These are phyloP conservation scores for Apocrypta bakeri DNA, from an alignment of 1,140 invertebrate species.

Conservation along the genomic window DNA sequence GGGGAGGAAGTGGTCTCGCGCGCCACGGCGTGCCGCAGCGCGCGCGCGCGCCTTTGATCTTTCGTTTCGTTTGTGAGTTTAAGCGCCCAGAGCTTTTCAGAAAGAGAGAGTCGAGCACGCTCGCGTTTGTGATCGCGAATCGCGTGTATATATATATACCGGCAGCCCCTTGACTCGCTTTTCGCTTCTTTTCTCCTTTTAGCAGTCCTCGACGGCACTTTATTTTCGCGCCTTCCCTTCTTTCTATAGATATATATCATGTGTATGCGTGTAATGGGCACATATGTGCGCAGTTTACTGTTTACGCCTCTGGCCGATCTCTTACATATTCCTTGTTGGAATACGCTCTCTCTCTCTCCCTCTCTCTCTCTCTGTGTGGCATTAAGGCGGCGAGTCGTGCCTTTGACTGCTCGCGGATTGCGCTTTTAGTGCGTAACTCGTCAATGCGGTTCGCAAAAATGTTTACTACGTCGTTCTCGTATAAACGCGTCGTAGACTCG, in stretches of 20 bases:
- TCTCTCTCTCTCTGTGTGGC: too few species aligned
- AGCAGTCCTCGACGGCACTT: conserved; percentile 49
- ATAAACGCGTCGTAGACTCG: too few species aligned
- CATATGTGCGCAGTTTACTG: neutral
- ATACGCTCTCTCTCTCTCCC: neutral
- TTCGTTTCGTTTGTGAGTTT: conserved; percentile 69
- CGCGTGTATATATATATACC: neutral
- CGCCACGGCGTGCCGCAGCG: conserved; percentile 37
- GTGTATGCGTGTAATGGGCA: too few species aligned
- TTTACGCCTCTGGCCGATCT: neutral
- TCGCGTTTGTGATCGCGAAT: conserved; percentile 25
- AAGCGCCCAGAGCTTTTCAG: conserved; percentile 62
- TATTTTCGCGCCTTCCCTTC: conserved; percentile 17
- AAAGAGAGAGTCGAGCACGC: neutral
- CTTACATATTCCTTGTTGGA: neutral
- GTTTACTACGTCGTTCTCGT: too few species aligned
- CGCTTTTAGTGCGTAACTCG: too few species aligned
- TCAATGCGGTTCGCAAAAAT: too few species aligned
- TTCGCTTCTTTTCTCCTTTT: conserved; percentile 25
- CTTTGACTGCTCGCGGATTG: too few species aligned
- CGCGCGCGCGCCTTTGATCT: conserved; percentile 71
- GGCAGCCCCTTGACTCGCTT: neutral
- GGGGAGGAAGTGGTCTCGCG: conserved; percentile 49
- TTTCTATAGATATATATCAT: too few species aligned
- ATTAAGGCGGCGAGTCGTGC: too few species aligned